Evolutionary conservation across 2,797 vertebrate genomes (phyloP).

Genomic region (Uromys caudimaculatus): DNA sequence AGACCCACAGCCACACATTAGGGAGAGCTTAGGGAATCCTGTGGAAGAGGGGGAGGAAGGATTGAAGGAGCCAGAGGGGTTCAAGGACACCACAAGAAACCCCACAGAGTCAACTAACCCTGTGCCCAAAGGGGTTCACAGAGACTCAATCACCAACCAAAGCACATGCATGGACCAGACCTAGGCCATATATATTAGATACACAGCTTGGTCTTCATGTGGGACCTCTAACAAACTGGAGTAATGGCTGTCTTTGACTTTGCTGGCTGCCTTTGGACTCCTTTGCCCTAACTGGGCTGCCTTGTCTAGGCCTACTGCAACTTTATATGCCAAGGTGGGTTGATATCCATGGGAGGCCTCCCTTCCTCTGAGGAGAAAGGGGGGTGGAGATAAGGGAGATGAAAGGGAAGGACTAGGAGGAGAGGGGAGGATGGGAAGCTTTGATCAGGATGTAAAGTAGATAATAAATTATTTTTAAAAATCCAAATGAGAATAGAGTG

Average conservation of each 20-base stretch:
- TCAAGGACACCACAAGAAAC: not conserved
- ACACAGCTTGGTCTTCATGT: not conserved
- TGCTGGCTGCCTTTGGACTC: not conserved
- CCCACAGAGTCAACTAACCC: not conserved
- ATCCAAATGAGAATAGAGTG: not conserved
- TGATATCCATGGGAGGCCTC: not conserved
- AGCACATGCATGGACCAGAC: not conserved
- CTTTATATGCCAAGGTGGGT: not conserved
- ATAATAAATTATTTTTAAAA: not conserved
- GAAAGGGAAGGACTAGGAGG: not conserved
- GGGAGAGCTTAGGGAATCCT: not conserved
- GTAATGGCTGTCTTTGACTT: not conserved
- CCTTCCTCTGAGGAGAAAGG: not conserved
- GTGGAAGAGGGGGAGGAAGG: not conserved
- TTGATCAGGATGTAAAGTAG: not conserved
- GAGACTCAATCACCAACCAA: not conserved
- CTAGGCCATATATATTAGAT: not conserved
- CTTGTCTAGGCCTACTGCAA: not conserved
- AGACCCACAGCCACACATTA: not conserved
- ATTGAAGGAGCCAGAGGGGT: not conserved
- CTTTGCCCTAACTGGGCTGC: not conserved
- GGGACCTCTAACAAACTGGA: not conserved
- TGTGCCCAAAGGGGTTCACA: not conserved
- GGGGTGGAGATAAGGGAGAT: not conserved
- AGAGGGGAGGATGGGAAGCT: not conserved